Base-by-base conservation (phyloP, 2,113 vertebrate genomes). In the Colinus virginianus region DNA sequence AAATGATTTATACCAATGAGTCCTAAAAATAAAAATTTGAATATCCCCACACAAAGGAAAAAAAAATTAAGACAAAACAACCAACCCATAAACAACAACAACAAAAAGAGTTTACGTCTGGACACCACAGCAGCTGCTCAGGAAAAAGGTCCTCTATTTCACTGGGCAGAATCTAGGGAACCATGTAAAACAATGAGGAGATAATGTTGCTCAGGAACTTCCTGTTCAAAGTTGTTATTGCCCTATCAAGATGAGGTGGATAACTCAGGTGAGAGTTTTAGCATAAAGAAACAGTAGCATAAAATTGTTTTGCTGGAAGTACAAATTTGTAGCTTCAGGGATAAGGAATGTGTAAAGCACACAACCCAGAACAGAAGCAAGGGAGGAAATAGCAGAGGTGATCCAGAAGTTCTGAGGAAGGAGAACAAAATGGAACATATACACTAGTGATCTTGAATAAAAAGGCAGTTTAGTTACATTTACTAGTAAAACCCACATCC, bases 301-400 rank as follows among this genome's bases (percentile, higher is more conserved):
- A 69, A 56, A 1, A 49, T 22, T 15, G 11, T 49, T 91, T 71
- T 69, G 6, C 53, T 85, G n/a, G 6, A 9, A 17, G 32, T 32
- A 84, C 23, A 67, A 45, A 25, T 85, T 70, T 85, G 28, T 32
- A 56, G 11, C 12, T 59, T 2, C 6, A 67, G 25, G 43, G 76
- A 48, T 34, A 68, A 90, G 32, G 46, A 78, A 66, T 19, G 19
- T 42, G 14, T 16, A 42, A 4, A 66, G 11, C 15, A 67, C 56
- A 58, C 11, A n/a, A 49, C 8, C 13, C 61, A 77, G 61, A 83
- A 58, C 0, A 0, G 34, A 91, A 38, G 34, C 0, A 0, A 49
- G 30, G 7, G 51, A 69, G 49, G 23, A 72, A 49, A 43, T 15
- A 23, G 5, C 1, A 36, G 40, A 48, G 48, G 14, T 70, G 11